Percentiles rank a stretch among this genome's conserved stretches.
Conservation (phyloP, 2,797 vertebrate genomes). For the Poecilia picta region DNA sequence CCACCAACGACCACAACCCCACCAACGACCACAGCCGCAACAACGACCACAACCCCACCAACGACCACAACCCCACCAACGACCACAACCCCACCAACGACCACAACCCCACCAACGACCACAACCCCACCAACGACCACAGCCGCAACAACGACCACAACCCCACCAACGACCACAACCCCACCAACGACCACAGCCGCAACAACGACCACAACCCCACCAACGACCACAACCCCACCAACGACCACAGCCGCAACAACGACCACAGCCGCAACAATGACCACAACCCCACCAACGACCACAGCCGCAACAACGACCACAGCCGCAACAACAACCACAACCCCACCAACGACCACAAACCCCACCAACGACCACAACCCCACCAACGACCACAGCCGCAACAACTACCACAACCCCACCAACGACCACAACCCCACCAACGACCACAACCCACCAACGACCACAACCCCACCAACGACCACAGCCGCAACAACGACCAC, state of each 20-base stretch:
- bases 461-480: too few species aligned
- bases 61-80: fast-evolving
- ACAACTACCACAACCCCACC: too few species aligned
- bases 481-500: too few species aligned
- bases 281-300: background rate
- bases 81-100: too few species aligned
- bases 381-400: background rate
- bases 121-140: fast-evolving
- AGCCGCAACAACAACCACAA: fast-evolving
- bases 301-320: background rate
- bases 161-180: background rate
- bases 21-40: background rate
- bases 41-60: background rate
- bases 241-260: fast-evolving
- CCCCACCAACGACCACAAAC: too few species aligned
- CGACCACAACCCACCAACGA: background rate
- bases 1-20: fast-evolving
- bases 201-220: too few species aligned
- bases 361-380: too few species aligned
- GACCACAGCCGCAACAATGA: too few species aligned
- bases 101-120: background rate
- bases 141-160: background rate
- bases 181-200: background rate
- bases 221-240: too few species aligned
- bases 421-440: background rate